Evolutionary conservation across 1,140 invertebrate genomes (phyloP), one percentile per base, ranked within the genome.

Genomic region (Ruditapes philippinarum): DNA sequence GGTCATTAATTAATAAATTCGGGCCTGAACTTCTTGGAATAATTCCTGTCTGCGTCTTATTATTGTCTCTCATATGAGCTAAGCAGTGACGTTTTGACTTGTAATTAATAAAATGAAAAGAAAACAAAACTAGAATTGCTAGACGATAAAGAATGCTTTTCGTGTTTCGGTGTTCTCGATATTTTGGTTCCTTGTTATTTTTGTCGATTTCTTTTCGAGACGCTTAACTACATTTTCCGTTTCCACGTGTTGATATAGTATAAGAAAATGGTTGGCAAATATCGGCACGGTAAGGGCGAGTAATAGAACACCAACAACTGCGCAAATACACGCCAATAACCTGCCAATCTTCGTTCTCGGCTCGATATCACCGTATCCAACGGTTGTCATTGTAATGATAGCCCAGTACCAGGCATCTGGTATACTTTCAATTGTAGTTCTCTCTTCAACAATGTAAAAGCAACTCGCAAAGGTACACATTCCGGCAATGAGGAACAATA

Each of bases 331-430:
- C 91, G 98, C 98, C 57, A 99, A 98, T 95, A 99, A 98, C 98
- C 99, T 99, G 68, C 98, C 98, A 82, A 83, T 70, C n/a, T 22
- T 31, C n/a, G 89, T 82, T 17, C 62, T 57, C 33, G 90, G 90
- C 1, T 87, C 65, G 31, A 94, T 92, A 81, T 95, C 94, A 54
- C 98, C 98, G 95, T 99, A 99, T 33, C 98, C 98, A 45, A 99
- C 98, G 0, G 98, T 99, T 90, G 98, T 99, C 98, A 99, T 99
- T 60, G 98, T 99, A 90, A 99, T 98, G 95, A 99, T 96, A n/a
- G 98, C 98, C 98, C 88, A 89, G 40, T 83, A 89, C 80, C 79
- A 89, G 12, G 65, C 79, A 22, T 36, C 40, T 2, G 88, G 88
- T n/a, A 89, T 89, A 54, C 62, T 86, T 89, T n/a, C 28, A 0